Evolutionary conservation across 2,113 vertebrate genomes (phyloP), one percentile per base, ranked within the genome.

Genomic region (Panthera uncia): DNA sequence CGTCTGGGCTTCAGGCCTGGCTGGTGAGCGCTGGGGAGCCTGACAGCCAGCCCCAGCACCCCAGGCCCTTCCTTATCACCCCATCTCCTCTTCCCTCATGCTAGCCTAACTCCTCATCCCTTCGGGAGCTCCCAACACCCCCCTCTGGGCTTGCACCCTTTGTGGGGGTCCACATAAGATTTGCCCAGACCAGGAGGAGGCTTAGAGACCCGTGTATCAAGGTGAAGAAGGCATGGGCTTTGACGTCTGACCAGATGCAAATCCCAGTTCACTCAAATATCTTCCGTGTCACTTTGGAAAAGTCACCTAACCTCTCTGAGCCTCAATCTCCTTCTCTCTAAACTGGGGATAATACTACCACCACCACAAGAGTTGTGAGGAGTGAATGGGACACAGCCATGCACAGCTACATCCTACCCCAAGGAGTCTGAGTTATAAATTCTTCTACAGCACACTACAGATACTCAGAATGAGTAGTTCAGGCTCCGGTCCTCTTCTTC

Each of bases 321-420:
- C 29, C 57, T 96, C 27, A 25, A 5, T 63, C 84, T 96, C 57
- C 71, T 94, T 88, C 50, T 85, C 63, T 97, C 65, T 93, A 74
- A 79, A 90, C 80, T 18, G 29, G 12, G 29, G 65, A 82, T 66
- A 29, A 36, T 33, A 55, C 45, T 23, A 63, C 15, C 33, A 23
- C 31, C 27, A 12, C 36, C 33, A 2, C 2, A 52, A 74, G 50
- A 55, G 50, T 52, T 21, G 38, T 87, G 4, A 74, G 63, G 48
- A 48, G 9, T 48, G 66, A 61, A 33, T 16, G 23, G 93, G 83
- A 36, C 27, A 66, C 16, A 52, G 63, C 33, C 19, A n/a, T 19
- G 41, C 5, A 15, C 63, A 81, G 50, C 71, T 79, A 5, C 21
- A 14, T 27, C 6, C 73, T 19, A 2, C 23, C 29, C 36, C 0